Evolutionary conservation across 2,888 invertebrate species (phyloP).

Genomic region (Hydroisotoma schaefferi): DNA sequence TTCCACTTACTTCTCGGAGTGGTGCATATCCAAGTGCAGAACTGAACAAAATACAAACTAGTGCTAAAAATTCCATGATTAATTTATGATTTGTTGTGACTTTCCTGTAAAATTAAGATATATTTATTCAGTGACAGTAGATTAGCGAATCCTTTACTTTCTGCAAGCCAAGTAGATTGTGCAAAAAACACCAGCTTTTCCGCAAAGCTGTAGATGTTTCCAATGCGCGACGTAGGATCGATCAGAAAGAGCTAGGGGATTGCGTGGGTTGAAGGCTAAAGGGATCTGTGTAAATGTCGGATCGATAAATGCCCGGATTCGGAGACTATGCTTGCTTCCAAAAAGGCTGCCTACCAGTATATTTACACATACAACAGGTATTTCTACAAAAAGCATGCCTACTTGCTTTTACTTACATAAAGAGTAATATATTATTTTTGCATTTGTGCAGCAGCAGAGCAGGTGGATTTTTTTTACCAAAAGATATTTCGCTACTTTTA

Average conservation of each 20-base stretch:
- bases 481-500: too few relatives aligned
- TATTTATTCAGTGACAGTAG: background rate
- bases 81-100: background rate
- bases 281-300: background rate
- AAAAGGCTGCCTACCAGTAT: too few relatives aligned
- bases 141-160: background rate
- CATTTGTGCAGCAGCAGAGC: too few relatives aligned
- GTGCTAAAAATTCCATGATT: conserved; percentile 18
- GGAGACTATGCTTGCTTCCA: too few relatives aligned
- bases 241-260: background rate
- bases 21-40: conserved; percentile 42
- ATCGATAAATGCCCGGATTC: conserved; percentile 12
- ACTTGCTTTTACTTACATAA: too few relatives aligned
- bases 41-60: conserved; percentile 16
- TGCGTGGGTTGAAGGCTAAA: background rate
- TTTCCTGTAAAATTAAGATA: background rate
- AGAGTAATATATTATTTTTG: too few relatives aligned
- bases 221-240: background rate
- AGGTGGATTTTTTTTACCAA: too few relatives aligned
- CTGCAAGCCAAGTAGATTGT: too few relatives aligned
- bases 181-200: too few relatives aligned
- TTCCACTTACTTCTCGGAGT: conserved; percentile 38
- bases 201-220: too few relatives aligned
- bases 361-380: too few relatives aligned
- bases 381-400: too few relatives aligned